Conservation (phyloP, 23 tunicate species). For the Trididemnum clinides region DNA sequence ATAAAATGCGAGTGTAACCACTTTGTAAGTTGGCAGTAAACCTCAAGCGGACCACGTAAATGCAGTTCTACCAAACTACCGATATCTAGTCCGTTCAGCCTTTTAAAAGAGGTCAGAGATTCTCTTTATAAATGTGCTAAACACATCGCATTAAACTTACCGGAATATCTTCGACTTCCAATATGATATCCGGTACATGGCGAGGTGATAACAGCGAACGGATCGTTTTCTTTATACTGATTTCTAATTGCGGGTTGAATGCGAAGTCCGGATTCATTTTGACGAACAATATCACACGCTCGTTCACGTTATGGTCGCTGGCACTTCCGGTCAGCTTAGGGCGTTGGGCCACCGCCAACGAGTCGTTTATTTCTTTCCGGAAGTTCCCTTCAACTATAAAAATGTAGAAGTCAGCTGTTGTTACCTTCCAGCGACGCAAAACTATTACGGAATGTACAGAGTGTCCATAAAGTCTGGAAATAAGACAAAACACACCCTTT, state of each 20-base stretch:
- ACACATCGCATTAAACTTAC: too few relatives aligned
- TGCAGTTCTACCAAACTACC: too few relatives aligned
- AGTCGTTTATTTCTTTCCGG: constrained; percentile 62
- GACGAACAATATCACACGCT: constrained; percentile 68
- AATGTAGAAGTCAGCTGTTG: too few relatives aligned
- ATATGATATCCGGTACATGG: constrained; percentile 73
- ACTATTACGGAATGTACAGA: neutral
- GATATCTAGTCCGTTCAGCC: too few relatives aligned
- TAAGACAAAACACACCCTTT: too few relatives aligned
- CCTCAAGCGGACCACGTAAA: too few relatives aligned
- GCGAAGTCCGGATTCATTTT: constrained; percentile 38
- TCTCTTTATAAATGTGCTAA: too few relatives aligned
- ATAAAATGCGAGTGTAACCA: too few relatives aligned
- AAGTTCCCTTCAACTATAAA: constrained; percentile 62
- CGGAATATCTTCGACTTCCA: constrained; percentile 78
- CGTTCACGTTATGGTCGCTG: constrained; percentile 2
- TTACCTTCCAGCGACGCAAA: too few relatives aligned
- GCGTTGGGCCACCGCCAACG: constrained; percentile 83
- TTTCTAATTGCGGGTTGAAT: constrained; percentile 37
- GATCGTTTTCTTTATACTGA: constrained; percentile 33
- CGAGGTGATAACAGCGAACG: constrained; percentile 73
- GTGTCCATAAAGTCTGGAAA: neutral
- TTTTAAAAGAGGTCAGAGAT: too few relatives aligned
- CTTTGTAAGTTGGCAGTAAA: too few relatives aligned
- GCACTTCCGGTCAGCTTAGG: neutral